Evolutionary conservation across 2,113 vertebrate species (phyloP).

Genomic region (Crotalus horridus): DNA sequence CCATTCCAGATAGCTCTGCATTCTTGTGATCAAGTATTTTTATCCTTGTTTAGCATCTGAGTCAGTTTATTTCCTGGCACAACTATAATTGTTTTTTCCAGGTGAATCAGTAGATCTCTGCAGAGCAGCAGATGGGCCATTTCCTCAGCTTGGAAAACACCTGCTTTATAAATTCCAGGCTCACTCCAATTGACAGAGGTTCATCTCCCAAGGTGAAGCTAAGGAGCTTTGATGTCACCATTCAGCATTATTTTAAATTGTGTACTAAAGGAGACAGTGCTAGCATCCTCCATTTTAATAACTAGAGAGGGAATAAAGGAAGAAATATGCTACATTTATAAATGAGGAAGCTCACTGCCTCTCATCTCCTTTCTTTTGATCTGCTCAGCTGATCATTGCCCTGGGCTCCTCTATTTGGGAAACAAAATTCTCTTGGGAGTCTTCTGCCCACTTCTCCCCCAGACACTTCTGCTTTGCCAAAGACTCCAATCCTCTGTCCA

Average conservation of each 20-base stretch:
- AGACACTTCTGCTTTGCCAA: background rate
- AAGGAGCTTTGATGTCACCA: background rate
- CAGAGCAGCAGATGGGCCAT: background rate
- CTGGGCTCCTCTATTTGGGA: background rate
- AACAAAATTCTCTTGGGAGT: background rate
- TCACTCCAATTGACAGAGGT: background rate
- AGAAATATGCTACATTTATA: background rate
- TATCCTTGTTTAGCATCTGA: background rate
- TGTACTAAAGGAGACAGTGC: background rate
- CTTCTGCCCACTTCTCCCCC: background rate
- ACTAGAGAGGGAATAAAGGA: background rate
- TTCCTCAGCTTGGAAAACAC: background rate
- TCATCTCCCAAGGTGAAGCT: background rate
- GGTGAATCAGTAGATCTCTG: background rate
- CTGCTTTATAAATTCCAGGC: background rate
- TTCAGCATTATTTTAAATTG: background rate
- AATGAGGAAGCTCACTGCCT: background rate
- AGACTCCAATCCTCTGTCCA: background rate
- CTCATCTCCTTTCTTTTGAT: background rate
- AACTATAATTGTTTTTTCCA: background rate
- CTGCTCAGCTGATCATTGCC: background rate
- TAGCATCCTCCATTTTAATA: background rate
- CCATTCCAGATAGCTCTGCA: background rate
- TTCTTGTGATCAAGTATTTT: background rate
- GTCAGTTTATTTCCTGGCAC: background rate